Evolutionary conservation across 2,797 vertebrate genomes (phyloP), one percentile per base, ranked within the genome.

Genomic region (Pseudocheirus occidentalis): DNA sequence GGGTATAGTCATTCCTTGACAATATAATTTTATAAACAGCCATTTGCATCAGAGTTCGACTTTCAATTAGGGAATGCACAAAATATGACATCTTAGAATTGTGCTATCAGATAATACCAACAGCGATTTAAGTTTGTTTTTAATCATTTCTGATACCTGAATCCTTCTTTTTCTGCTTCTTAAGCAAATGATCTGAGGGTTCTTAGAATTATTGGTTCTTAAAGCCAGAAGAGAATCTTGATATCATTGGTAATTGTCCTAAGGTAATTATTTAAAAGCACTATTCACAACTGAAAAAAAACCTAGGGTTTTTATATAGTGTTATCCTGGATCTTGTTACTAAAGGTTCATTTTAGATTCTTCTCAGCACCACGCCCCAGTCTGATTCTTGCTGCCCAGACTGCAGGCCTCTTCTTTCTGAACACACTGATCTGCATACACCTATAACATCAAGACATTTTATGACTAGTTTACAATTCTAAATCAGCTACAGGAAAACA

Each of bases 221-320:
- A 93, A n/a, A 92, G 57, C 50, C 66, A 96, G 73, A 55, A 91
- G 56, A 93, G 27, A 91, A 53, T 58, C 58, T 91, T 34, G 13
- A 28, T n/a, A 94, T 66, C n/a, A 90, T 92, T 93, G 95, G 55
- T 13, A 1, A 89, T 46, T 81, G 57, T 96, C 94, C 96, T 96
- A 96, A 97, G 92, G n/a, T 54, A 98, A 98, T 96, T 94, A 95
- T 81, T 95, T 96, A 55, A 97, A 96, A 97, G 73, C 73, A 81
- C 66, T 46, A 27, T 81, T 46, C 40, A 46, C 18, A 81, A 81
- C 21, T 81, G 73, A 27, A 40, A 40, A 54, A 54, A 81, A 46
- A 40, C 10, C n/a, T 46, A 46, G n/a, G 59, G 92, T 93, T 95
- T 96, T 93, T 95, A 95, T 94, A 96, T 94, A 93, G 57, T 96